Conservation (phyloP, 2,113 vertebrate genomes). For the Poeciliopsis retropinna region DNA sequence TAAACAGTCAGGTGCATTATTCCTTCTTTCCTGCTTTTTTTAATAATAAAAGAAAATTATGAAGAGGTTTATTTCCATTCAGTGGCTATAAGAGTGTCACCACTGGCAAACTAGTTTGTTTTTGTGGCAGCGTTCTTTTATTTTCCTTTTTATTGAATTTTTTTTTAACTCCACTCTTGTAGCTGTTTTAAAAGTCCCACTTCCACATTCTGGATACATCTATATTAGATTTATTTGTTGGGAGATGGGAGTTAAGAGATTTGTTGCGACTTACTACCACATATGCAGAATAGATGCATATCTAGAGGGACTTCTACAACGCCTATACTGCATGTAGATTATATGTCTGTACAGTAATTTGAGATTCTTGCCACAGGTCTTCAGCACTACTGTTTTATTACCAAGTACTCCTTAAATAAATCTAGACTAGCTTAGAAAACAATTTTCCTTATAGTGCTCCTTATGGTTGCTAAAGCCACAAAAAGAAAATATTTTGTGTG, state of each 20-base stretch:
- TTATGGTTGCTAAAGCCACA: background rate
- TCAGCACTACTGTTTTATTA: constrained; percentile 25
- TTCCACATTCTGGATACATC: background rate
- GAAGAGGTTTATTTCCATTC: constrained; percentile 4
- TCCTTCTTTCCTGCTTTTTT: constrained; percentile 23
- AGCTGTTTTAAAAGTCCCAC: constrained; percentile 15
- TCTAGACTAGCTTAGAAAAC: background rate
- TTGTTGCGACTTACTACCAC: background rate
- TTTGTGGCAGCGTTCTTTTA: constrained; percentile 6
- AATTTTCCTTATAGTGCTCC: constrained; percentile 9
- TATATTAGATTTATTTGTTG: background rate
- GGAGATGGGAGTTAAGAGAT: background rate
- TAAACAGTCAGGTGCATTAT: constrained; percentile 43
- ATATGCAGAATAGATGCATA: constrained; percentile 31
- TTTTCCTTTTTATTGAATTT: background rate
- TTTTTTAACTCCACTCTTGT: constrained; percentile 27
- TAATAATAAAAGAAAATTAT: background rate
- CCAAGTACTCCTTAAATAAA: background rate
- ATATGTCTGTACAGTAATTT: constrained; percentile 12
- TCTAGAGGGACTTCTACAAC: constrained; percentile 18
- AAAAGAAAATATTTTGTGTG: background rate
- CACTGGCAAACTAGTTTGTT: constrained; percentile 9
- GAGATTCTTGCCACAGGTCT: constrained; percentile 8
- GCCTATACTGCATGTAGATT: constrained; percentile 13
- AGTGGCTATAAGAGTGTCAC: background rate